Percentiles rank a stretch among this genome's conserved stretches.
phyloP scores from a whole-genome alignment of 2,113 vertebrate species.

The Muscicapa adusta region DNA sequence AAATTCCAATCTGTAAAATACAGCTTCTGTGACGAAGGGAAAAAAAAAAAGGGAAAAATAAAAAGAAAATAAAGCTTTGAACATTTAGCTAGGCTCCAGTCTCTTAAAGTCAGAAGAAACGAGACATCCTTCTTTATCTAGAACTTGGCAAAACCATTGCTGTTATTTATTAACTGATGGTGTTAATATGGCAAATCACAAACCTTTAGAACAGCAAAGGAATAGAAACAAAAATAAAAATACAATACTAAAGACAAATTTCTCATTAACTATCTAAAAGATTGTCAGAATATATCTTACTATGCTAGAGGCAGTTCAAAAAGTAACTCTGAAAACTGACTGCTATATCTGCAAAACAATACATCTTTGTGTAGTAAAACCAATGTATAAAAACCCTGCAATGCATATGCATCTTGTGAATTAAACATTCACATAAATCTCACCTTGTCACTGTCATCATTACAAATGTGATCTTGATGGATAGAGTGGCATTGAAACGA shows the following conservation, averaged over 20 bases:
- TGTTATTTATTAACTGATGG: neutral
- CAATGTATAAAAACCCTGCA: neutral
- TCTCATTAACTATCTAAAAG: neutral
- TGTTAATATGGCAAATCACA: neutral
- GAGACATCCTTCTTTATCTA: neutral
- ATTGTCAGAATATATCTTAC: neutral
- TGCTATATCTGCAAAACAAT: neutral
- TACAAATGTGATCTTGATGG: conserved; percentile 81
- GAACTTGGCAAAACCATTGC: neutral
- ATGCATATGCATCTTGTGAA: conserved; percentile 2
- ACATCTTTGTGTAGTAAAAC: neutral
- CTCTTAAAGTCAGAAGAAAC: neutral
- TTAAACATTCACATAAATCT: conserved; percentile 52
- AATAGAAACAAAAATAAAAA: neutral
- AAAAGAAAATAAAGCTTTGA: neutral
- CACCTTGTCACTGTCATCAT: conserved; percentile 84
- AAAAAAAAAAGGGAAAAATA: neutral
- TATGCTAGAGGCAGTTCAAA: neutral
- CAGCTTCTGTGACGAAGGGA: neutral
- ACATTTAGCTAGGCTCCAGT: neutral
- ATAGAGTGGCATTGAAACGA: conserved; percentile 78
- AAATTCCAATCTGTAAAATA: neutral
- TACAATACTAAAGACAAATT: neutral
- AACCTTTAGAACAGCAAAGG: neutral
- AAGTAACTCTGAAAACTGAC: neutral